phyloP scores from a whole-genome alignment of 2,888 invertebrate genomes.

The Dynastes grantii region DNA sequence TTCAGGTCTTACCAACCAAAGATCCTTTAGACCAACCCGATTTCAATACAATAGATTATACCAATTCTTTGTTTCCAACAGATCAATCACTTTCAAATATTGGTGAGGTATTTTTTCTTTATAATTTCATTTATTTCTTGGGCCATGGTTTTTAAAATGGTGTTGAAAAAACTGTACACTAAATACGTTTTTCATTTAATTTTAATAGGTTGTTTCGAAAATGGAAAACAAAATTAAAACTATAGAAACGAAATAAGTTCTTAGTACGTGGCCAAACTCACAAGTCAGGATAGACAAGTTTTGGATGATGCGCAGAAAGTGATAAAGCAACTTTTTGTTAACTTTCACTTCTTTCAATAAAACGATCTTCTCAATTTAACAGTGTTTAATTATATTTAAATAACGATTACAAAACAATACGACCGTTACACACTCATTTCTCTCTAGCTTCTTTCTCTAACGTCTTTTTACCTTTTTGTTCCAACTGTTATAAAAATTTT shows the following conservation, averaged over 20 bases:
- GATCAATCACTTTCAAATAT: slow-evolving; percentile 96
- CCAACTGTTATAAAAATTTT: no score
- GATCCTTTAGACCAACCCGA: slow-evolving; percentile 94
- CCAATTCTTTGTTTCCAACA: slow-evolving; percentile 97
- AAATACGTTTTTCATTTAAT: not conserved
- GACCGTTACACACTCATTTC: no score
- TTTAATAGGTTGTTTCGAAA: slow-evolving; percentile 77
- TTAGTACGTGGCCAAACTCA: slow-evolving; percentile 93
- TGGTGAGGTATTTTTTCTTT: slow-evolving; percentile 74
- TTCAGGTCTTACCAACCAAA: slow-evolving; percentile 89
- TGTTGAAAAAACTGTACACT: not conserved
- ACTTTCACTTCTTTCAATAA: no score
- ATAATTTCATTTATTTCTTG: not conserved
- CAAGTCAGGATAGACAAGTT: no score
- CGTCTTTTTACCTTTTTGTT: no score
- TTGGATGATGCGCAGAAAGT: slow-evolving; percentile 90
- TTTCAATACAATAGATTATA: slow-evolving; percentile 96
- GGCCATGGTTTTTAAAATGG: not conserved
- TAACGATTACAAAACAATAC: no score
- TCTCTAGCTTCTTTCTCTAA: no score
- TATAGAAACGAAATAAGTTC: slow-evolving; percentile 94
- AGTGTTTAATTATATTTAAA: no score
- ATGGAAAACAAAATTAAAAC: slow-evolving; percentile 86
- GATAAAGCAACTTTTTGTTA: slow-evolving; percentile 89
- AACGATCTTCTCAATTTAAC: no score